Evolutionary conservation across 2,113 vertebrate species (phyloP).

Genomic region (Isichthys henryi): DNA sequence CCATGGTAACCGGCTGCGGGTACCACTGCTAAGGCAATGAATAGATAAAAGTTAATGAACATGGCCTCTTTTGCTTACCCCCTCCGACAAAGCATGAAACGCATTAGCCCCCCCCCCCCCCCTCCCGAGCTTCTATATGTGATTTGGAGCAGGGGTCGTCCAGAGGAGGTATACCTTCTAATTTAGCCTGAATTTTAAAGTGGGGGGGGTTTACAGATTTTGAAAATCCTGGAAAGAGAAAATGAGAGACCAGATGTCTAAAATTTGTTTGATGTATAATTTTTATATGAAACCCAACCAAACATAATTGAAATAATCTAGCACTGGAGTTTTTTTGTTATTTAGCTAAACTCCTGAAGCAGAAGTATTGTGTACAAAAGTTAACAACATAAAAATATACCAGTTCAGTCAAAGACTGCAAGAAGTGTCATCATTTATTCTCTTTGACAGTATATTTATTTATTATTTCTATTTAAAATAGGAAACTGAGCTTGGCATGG

Average conservation of each 20-base stretch:
- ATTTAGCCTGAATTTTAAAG: neutral
- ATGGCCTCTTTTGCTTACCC: neutral
- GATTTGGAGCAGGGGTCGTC: neutral
- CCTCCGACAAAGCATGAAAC: neutral
- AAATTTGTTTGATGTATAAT: neutral
- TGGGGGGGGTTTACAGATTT: neutral
- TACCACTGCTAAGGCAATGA: slow-evolving; percentile 8
- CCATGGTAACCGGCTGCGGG: neutral
- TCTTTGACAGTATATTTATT: neutral
- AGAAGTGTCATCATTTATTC: neutral
- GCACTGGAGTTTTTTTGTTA: neutral
- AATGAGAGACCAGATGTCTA: neutral
- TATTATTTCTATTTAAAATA: neutral
- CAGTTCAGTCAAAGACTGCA: neutral
- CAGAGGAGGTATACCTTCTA: neutral
- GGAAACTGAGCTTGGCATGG: neutral
- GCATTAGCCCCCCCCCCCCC: neutral
- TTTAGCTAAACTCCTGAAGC: neutral
- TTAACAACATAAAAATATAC: neutral
- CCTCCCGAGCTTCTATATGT: neutral
- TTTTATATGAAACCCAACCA: neutral
- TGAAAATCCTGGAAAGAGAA: neutral
- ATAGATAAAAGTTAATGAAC: slow-evolving; percentile 7
- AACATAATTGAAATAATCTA: neutral
- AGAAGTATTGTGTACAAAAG: neutral